Conservation (phyloP, 2,113 vertebrate genomes). For the Nymphicus hollandicus region DNA sequence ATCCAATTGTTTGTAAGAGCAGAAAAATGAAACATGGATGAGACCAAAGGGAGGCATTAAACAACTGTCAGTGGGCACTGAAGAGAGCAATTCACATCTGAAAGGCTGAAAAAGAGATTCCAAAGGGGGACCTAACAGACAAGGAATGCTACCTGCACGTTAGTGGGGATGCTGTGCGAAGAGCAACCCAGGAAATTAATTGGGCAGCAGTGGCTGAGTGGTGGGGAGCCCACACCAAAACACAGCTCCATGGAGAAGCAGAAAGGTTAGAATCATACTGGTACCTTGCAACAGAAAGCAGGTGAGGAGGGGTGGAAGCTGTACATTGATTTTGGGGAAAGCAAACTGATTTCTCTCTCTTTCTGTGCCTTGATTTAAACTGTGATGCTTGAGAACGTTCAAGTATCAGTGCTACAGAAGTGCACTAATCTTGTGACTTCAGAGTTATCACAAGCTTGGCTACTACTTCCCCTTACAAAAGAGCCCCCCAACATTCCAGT, state of each 20-base stretch:
- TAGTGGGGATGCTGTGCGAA: background rate
- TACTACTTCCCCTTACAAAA: too few relatives aligned
- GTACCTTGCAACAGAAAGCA: background rate
- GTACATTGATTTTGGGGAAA: background rate
- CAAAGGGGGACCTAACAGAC: background rate
- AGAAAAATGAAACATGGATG: background rate
- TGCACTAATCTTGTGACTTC: background rate
- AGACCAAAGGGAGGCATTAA: background rate
- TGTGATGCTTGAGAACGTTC: background rate
- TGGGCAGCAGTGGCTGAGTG: background rate
- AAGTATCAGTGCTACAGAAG: rapidly evolving
- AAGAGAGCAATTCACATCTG: background rate
- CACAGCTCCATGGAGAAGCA: background rate
- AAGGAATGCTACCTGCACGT: background rate
- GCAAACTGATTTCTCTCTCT: background rate
- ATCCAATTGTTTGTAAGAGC: background rate
- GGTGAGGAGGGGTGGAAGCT: background rate
- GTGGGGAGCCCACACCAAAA: background rate
- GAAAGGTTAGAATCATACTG: background rate
- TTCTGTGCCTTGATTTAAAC: background rate
- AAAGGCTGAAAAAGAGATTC: background rate
- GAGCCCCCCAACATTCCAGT: background rate
- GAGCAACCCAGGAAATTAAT: background rate
- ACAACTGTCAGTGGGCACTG: background rate
- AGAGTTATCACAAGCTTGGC: background rate